Evolutionary conservation across 1,140 invertebrate species (phyloP).

Genomic region (Euura lappo): DNA sequence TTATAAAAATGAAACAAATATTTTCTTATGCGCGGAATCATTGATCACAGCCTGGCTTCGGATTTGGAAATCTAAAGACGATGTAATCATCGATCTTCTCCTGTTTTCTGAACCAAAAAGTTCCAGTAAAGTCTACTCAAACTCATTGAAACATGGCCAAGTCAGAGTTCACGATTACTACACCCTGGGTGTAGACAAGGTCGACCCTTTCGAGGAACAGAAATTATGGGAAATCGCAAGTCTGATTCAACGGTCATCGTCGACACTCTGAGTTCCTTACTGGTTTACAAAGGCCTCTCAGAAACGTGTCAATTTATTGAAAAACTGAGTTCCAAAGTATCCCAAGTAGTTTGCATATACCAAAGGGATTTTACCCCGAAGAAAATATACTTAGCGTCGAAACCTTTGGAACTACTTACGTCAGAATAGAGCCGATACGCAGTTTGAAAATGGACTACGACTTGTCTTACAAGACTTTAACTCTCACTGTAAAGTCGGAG

Average conservation of each 20-base stretch:
- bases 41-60: conserved; percentile 52
- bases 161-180: conserved; percentile 49
- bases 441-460: conserved; percentile 26
- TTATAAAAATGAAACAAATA: no score
- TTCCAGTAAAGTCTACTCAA: conserved; percentile 29
- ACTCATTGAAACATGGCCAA: conserved; percentile 31
- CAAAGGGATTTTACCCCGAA: conserved; percentile 40
- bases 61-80: conserved; percentile 35
- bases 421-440: conserved; percentile 38
- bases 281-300: conserved; percentile 39
- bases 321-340: conserved; percentile 38
- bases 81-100: conserved; percentile 35
- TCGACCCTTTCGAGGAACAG: conserved; percentile 34
- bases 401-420: conserved; percentile 49
- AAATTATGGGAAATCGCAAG: conserved; percentile 31
- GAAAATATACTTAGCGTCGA: conserved; percentile 49
- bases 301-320: conserved; percentile 45
- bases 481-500: no score
- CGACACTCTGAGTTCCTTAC: conserved; percentile 50
- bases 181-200: conserved; percentile 30
- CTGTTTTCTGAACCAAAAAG: conserved; percentile 43
- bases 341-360: conserved; percentile 51
- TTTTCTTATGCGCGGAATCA: conserved; percentile 26
- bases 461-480: no score
- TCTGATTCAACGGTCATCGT: conserved; percentile 41